Evolutionary conservation across 1,140 invertebrate species (phyloP).

Genomic region (Neodiprion fabricii): DNA sequence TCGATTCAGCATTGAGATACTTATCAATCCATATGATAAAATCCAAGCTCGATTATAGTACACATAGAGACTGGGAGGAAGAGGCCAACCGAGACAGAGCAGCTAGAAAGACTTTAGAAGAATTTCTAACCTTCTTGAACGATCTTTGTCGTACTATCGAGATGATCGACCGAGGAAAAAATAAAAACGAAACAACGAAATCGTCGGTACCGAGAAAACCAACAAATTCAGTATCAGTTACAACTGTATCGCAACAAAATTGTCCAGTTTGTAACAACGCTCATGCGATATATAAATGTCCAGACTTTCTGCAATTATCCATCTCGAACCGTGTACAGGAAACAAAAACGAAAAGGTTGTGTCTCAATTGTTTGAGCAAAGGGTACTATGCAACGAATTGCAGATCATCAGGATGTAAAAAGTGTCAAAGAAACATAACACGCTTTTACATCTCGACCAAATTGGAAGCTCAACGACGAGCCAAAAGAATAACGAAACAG

Average conservation of each 20-base stretch:
- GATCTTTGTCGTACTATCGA: background rate
- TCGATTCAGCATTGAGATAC: slow-evolving; percentile 25
- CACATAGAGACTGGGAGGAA: slow-evolving; percentile 14
- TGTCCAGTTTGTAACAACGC: background rate
- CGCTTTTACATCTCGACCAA: background rate
- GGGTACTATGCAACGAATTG: background rate
- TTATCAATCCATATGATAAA: slow-evolving; percentile 22
- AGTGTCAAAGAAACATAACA: background rate
- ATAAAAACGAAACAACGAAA: background rate
- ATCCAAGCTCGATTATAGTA: slow-evolving; percentile 12
- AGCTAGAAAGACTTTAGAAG: background rate
- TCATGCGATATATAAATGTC: background rate
- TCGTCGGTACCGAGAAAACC: background rate
- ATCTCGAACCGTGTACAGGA: background rate
- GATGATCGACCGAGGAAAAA: background rate
- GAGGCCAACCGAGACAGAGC: background rate
- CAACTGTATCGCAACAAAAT: background rate
- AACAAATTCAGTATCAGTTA: background rate
- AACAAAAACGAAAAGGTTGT: background rate
- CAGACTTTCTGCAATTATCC: background rate
- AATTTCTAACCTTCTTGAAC: background rate
- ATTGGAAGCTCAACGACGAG: background rate
- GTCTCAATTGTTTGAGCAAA: background rate
- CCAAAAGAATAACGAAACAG: background rate
- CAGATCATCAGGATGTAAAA: background rate